Evolutionary conservation across 35 echinoderm and acorn worm species (phyloP), one percentile per base, ranked within the genome.

Genomic region (Apostichopus parvimensis): DNA sequence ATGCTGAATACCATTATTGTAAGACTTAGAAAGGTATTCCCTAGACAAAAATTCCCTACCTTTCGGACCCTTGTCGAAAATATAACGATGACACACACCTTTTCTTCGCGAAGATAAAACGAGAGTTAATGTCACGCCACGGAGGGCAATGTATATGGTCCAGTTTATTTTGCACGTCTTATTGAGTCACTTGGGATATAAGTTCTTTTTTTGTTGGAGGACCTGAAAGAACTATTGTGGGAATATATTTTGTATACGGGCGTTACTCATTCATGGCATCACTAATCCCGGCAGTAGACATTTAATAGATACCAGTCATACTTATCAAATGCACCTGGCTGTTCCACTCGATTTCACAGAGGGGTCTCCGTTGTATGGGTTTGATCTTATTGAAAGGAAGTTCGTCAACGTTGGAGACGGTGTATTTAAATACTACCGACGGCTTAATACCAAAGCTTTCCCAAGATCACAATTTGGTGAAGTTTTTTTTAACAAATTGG

Each of bases 101-200:
- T 14, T 73, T 73, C 71, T 73, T 73, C 71, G 20, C 6, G 15
- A 73, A 73, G 20, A 73, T 22, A 5, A 73, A 73, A 73, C 71
- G 20, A 17, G 71, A 22, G 17, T 20, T 73, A 18, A 17, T 73
- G 15, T 73, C 71, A 73, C 15, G 14, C 4, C 20, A 73, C 71
- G 71, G 71, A 73, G 71, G 71, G 17, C 71, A 73, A 22, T 73
- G 71, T 73, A 73, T 22, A 18, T 73, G 71, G 71, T 73, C n/a
- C 71, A 73, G 15, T n/a, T 14, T 15, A 20, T 73, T 22, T 22
- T 73, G 6, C 71, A 20, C 71, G 15, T 20, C 15, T 22, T 73
- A 7, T 18, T 73, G 6, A 7, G 13, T 18, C 15, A 20, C n/a
- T 18, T 73, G 6, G 71, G 71, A 21, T 73, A 73, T n/a, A 18